Evolutionary conservation across 2,797 vertebrate species (phyloP).

Genomic region (Vireo griseus): DNA sequence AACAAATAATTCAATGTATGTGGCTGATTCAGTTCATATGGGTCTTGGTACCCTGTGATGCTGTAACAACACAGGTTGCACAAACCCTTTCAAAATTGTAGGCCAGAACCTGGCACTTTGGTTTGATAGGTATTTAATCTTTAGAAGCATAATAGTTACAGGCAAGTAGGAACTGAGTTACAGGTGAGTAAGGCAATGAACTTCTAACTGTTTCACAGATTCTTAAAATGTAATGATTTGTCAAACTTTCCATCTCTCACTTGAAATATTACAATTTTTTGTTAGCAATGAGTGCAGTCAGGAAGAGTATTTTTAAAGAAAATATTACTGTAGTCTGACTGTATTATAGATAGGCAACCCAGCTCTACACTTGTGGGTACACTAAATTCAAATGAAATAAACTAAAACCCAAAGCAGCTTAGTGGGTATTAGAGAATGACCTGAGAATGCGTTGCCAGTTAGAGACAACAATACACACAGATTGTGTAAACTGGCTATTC

Average conservation of each 20-base stretch:
- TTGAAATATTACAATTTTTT: neutral
- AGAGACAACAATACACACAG: neutral
- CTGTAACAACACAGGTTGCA: neutral
- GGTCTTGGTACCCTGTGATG: neutral
- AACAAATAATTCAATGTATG: neutral
- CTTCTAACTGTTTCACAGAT: neutral
- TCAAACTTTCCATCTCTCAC: neutral
- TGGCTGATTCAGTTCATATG: neutral
- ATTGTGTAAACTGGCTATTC: neutral
- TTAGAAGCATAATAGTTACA: neutral
- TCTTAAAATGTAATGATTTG: neutral
- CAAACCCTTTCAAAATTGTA: neutral
- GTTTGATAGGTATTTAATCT: neutral
- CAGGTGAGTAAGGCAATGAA: neutral
- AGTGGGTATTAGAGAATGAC: neutral
- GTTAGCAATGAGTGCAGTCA: accelerated
- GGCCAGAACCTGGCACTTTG: neutral
- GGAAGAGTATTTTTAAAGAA: neutral
- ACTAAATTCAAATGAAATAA: neutral
- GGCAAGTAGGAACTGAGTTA: neutral
- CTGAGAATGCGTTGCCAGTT: neutral
- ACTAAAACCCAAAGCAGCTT: neutral
- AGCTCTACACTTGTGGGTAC: neutral
- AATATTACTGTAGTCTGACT: neutral
- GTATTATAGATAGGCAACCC: neutral